These are phyloP conservation scores for Allolobophora icterica DNA, from an alignment of 2,888 invertebrate genomes.

Conservation along the genomic window DNA sequence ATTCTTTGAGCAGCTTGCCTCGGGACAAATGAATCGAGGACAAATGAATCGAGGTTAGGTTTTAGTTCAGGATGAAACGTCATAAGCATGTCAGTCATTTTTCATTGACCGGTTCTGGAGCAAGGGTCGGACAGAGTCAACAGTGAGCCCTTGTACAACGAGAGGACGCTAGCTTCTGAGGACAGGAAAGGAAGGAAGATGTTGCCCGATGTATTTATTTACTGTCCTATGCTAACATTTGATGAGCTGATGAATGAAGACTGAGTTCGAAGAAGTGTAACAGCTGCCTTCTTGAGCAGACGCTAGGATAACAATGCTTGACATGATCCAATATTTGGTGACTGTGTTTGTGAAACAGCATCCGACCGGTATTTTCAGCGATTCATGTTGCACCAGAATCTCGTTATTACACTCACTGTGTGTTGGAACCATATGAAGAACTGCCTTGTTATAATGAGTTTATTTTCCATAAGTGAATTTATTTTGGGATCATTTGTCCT, in stretches of 20 bases:
- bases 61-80: background rate
- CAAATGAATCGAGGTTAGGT: conserved; percentile 12
- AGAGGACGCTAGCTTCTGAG: background rate
- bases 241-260: background rate
- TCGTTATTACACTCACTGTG: background rate
- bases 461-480: too few relatives aligned
- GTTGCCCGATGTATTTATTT: conserved; percentile 1
- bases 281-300: background rate
- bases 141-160: background rate
- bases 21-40: conserved; percentile 27
- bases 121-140: background rate
- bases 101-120: background rate
- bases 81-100: conserved; percentile 2
- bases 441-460: background rate
- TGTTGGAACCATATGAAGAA: background rate
- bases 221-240: background rate
- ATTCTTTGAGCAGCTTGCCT: conserved; percentile 29
- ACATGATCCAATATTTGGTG: background rate
- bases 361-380: background rate
- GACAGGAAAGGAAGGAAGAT: background rate
- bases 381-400: background rate
- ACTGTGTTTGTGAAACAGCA: background rate
- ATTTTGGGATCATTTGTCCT: background rate
- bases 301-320: background rate
- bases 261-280: background rate